Conservation (phyloP, 2,113 vertebrate genomes). For the Eulemur rufifrons region DNA sequence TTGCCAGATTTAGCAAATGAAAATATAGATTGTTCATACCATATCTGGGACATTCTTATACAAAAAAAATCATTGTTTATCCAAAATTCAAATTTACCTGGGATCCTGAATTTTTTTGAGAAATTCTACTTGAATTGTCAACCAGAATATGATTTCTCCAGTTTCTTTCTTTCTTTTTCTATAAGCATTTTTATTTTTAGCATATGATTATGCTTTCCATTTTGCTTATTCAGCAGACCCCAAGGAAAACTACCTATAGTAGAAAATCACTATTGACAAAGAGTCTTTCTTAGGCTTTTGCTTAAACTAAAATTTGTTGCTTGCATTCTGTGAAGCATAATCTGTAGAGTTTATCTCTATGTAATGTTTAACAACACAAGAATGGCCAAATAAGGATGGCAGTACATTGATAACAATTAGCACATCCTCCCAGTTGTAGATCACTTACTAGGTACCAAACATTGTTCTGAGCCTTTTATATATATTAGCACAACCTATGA, state of each 20-base stretch:
- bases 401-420: not conserved
- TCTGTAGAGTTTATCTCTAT: not conserved
- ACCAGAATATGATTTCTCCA: not conserved
- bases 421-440: not conserved
- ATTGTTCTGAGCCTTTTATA: not conserved
- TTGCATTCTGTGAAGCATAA: not conserved
- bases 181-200: conserved; percentile 43
- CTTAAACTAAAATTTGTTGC: not conserved
- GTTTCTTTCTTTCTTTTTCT: not conserved
- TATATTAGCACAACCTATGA: not conserved
- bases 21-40: not conserved
- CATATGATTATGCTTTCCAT: not conserved
- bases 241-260: not conserved
- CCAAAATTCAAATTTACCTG: not conserved
- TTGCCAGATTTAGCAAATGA: not conserved
- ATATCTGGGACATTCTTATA: not conserved
- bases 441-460: not conserved
- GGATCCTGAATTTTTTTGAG: not conserved
- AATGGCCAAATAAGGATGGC: not conserved
- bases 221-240: conserved; percentile 38
- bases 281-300: not conserved
- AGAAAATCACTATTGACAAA: conserved; percentile 42
- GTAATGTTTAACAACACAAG: not conserved
- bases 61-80: not conserved
- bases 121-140: not conserved